A percentile compares a stretch with the other conserved stretches of the same genome.
These are phyloP conservation scores for Muscicapa striata DNA, from an alignment of 2,797 vertebrate genomes.

Conservation along the genomic window DNA sequence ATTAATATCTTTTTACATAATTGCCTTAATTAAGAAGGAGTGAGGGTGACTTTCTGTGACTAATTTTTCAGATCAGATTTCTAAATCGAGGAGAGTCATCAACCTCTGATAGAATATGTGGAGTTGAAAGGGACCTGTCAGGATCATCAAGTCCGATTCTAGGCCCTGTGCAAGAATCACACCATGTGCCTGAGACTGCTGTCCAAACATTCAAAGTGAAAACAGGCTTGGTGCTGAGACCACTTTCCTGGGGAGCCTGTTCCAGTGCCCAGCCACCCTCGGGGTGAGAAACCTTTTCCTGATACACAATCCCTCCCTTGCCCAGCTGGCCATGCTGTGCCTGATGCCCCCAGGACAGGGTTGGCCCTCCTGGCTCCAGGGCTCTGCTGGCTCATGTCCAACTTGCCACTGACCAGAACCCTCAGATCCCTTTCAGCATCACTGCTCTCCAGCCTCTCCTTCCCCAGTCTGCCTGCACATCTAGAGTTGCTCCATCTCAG, in stretches of 20 bases:
- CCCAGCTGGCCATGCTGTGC: fast-evolving
- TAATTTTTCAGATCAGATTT: slow-evolving; percentile 44
- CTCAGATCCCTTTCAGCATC: fast-evolving
- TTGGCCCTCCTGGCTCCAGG: neutral
- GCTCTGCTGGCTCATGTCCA: neutral
- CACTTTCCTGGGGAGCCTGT: too few species aligned
- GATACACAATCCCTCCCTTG: neutral
- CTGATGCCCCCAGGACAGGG: neutral
- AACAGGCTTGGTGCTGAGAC: neutral
- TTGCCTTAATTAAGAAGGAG: slow-evolving; percentile 29
- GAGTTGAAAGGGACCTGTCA: neutral
- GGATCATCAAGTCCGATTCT: neutral
- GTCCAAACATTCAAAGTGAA: neutral
- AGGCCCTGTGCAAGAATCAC: neutral
- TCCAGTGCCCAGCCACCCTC: neutral
- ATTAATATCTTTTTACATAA: slow-evolving; percentile 36
- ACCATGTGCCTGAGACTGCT: neutral
- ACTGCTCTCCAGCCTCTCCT: fast-evolving
- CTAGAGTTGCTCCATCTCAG: neutral
- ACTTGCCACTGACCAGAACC: fast-evolving
- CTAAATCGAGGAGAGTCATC: neutral
- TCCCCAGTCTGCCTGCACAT: fast-evolving
- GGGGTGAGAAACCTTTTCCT: neutral
- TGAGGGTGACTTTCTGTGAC: slow-evolving; percentile 37
- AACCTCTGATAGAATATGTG: neutral